Percentiles rank a stretch among this genome's conserved stretches.
phyloP scores from a whole-genome alignment of 2,888 invertebrate genomes.

The Allolobophora icterica region DNA sequence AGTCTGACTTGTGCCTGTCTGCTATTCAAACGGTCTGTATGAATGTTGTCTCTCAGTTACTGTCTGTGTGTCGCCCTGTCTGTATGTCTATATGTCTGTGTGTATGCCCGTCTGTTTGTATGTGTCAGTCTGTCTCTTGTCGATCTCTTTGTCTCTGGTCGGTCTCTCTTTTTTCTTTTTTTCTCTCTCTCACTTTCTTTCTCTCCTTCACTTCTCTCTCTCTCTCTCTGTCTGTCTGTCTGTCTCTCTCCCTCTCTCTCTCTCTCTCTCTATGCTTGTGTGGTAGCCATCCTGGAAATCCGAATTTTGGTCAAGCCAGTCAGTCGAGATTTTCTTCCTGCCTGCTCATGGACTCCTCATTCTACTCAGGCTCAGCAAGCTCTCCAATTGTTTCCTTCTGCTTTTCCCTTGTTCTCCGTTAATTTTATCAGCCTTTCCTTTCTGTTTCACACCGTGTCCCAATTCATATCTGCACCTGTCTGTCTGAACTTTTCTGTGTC shows the following conservation, averaged over 20 bases:
- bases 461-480: neutral
- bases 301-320: neutral
- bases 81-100: neutral
- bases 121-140: neutral
- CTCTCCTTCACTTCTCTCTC: no score
- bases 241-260: no score
- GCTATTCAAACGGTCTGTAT: neutral
- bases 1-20: no score
- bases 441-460: neutral
- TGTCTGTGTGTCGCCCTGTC: neutral
- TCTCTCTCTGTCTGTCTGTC: no score
- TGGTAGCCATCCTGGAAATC: neutral
- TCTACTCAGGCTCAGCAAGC: neutral
- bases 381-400: neutral
- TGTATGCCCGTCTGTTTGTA: neutral
- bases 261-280: neutral
- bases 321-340: neutral
- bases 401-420: neutral
- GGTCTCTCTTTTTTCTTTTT: no score
- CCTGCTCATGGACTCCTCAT: no score
- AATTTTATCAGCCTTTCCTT: neutral
- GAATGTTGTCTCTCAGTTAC: neutral
- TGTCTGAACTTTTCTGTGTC: neutral
- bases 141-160: no score
- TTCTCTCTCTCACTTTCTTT: no score